Conservation (phyloP, 2,888 invertebrate genomes). For the Troilus luridus region DNA sequence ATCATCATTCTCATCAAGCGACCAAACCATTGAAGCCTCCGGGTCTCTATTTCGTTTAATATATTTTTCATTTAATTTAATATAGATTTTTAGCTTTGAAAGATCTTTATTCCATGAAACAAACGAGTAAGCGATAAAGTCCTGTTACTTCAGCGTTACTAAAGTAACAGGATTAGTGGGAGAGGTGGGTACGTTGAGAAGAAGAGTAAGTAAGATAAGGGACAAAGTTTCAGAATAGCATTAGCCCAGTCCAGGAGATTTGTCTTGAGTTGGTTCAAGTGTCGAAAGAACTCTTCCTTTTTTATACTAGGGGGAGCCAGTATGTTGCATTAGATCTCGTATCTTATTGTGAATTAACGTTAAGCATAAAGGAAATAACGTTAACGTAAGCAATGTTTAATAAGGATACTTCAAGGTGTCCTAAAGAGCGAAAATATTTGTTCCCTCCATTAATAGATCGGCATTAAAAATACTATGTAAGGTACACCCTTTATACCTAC, state of each 20-base stretch:
- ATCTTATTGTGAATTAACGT: not conserved
- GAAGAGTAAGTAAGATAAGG: slow-evolving; percentile 36
- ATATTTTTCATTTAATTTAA: no score
- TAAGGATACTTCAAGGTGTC: no score
- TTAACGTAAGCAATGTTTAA: not conserved
- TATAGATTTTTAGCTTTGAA: no score
- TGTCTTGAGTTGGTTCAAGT: slow-evolving; percentile 24
- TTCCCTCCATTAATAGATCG: no score
- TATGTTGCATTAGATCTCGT: not conserved
- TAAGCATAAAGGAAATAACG: not conserved
- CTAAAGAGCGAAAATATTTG: no score
- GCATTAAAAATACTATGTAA: no score
- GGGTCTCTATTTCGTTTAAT: no score
- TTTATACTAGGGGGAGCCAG: not conserved
- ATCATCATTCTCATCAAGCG: no score
- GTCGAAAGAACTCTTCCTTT: not conserved
- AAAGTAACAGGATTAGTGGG: not conserved
- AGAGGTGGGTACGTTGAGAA: not conserved
- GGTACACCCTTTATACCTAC: no score
- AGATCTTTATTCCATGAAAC: not conserved
- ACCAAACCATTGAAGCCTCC: no score
- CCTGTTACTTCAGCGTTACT: not conserved
- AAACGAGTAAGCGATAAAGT: not conserved
- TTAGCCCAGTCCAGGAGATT: not conserved
- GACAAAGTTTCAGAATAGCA: slow-evolving; percentile 29